Evolutionary conservation across 2,888 invertebrate species (phyloP), one percentile per base, ranked within the genome.

Genomic region (Zeuzera pyrina): DNA sequence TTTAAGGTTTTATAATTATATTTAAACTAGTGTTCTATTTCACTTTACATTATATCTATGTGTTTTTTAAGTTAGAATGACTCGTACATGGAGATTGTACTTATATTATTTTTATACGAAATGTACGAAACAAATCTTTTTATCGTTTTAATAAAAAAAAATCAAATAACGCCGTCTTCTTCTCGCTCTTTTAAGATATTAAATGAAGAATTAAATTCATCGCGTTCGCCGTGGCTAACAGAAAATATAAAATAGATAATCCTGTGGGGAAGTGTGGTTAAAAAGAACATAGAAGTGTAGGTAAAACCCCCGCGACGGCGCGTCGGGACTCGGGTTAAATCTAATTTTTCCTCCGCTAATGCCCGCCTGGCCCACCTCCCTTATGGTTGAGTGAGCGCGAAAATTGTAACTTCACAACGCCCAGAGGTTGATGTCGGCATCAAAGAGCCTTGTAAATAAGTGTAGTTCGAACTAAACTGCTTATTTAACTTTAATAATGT

Each of bases 281-380:
- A 64, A 65, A 61, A 52, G 57, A 57, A 61, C 58, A 57, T 56
- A 49, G 57, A 62, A 50, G 52, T 51, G 54, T 59, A 57, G 54
- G 60, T 60, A 58, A 52, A 55, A 50, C 52, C 57, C 61, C 57
- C 52, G 52, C 44, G 43, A 49, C 47, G 51, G 46, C 22, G 39
- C 47, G 69, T 66, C 65, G 74, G 71, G 68, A n/a, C n/a, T n/a
- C n/a, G n/a, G n/a, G 69, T 69, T 69, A 70, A 78, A 79, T 79
- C 72, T 72, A 78, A 78, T 79, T 78, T 73, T 71, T 64, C 65
- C 63, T 50, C 65, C 65, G 59, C 68, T 77, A 76, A 77, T 76
- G 70, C 62, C 45, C 47, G 47, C 57, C 56, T 46, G 53, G 55
- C 60, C 57, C 51, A 51, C 59, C 58, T 44, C 44, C 45, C 61